Base-by-base conservation (phyloP, 1,140 invertebrate genomes). In the Linepithema humile region DNA sequence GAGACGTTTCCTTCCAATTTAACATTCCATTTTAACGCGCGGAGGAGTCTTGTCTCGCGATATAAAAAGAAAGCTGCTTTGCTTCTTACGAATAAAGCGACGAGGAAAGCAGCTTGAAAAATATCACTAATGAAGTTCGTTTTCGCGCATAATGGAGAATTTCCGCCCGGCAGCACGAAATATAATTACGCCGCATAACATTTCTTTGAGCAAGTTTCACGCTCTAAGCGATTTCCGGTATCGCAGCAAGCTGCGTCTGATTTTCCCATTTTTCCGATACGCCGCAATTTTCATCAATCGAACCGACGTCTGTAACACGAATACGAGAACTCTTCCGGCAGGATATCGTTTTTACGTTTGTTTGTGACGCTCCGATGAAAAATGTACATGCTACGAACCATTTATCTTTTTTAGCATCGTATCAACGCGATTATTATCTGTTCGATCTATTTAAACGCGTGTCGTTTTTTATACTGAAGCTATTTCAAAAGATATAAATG, bases 271-370 rank as follows among this genome's bases (percentile, higher is more conserved):
- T 78, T 69, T 69, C 64, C 64, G 35, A 80, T 80, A 80, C 62
- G 64, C 75, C 64, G 64, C 75, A 80, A 80, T 80, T 80, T 80
- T 80, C 75, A 80, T 80, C 75, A 80, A 80, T 80, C 75, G 75
- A 80, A 80, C n/a, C 64, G 75, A 80, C 75, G 75, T 57, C 48
- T 55, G 64, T 80, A 80, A 80, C 75, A 80, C 64, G 75, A 80
- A 78, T 78, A 78, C 62, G 35, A 7, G n/a, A 69, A 55, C 64
- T 55, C 75, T 69, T 69, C 75, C 64, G 64, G 75, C 64, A 55
- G 74, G 74, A 77, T 77, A 77, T 77, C 74, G 74, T 53, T 80
- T 80, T 57, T 69, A 55, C 75, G 64, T 80, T 70, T 80, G 75
- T 80, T 80, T 80, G 75, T 80, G 75, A 80, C 75, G 75, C 62